Base-by-base conservation (phyloP, 1,140 invertebrate species). In the Apis mellifera region DNA sequence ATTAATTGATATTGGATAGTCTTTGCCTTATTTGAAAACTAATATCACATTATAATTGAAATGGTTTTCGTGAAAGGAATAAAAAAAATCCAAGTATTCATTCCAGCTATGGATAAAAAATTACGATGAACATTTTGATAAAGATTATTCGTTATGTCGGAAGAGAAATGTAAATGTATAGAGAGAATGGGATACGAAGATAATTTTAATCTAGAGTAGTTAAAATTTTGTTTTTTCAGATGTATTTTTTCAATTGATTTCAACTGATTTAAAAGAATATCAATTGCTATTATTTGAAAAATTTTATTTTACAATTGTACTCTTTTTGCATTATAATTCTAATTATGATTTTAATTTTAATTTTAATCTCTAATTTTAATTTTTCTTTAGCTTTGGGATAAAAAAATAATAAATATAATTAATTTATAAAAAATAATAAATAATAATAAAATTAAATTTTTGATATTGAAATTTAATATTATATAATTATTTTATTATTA, bases 1-100 rank as follows among this genome's bases (percentile, higher is more conserved):
- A 23, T 75, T 81, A 81, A 81, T 81, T 81, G 71, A 54, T 81
- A 79, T 79, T 32, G 59, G 59, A 60, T 73, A 50, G 78, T 17
- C 48, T 71, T 60, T 60, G 21, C 50, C n/a, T 64, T 54, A 32
- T 26, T 65, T 42, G 32, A 72, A 73, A 74, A 54, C 52, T 79
- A 52, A 79, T 62, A 54, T 59, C 68, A 26, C 21, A 50, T 71
- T 71, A 26, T 70, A 17, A 13, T 19, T 26, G 23, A 32, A 52
- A 50, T 19, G n/a, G 11, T 17, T 13, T 42, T 60, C 23, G 23
- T 62, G n/a, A 62, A 23, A 42, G 32, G 32, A 42, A 42, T 42
- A 26, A 15, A 9, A 13, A 62, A 26, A 62, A 1, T 23, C 23
- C 23, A 62, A 62, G n/a, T 8, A 7, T 26, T 23, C 13, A 13